Conservation (phyloP, 2,888 invertebrate species). For the Andrena trimmerana region DNA sequence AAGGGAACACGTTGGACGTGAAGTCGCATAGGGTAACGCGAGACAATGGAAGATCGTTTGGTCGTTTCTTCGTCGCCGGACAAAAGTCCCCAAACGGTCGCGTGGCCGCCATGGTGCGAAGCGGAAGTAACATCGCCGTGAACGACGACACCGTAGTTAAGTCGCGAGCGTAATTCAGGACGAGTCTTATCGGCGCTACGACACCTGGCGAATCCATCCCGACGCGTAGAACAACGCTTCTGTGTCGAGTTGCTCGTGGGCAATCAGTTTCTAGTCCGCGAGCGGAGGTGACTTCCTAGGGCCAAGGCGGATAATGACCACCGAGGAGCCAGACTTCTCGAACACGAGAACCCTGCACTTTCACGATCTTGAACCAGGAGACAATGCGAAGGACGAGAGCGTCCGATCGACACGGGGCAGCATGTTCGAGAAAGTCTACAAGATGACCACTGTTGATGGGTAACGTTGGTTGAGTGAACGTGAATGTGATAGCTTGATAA, state of each 20-base stretch:
- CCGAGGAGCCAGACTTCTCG: slow-evolving; percentile 65
- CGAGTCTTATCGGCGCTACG: slow-evolving; percentile 12
- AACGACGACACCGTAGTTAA: slow-evolving; percentile 1
- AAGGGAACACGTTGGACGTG: neutral
- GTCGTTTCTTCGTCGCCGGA: neutral
- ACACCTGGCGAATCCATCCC: slow-evolving; percentile 4
- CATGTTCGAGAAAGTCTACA: slow-evolving; percentile 65
- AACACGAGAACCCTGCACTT: slow-evolving; percentile 68
- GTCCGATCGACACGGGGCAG: slow-evolving; percentile 33
- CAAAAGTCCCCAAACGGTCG: neutral
- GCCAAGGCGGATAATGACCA: slow-evolving; percentile 26
- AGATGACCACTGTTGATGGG: slow-evolving; percentile 67
- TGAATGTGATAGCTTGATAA: neutral
- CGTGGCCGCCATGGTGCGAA: neutral
- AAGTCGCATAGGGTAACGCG: neutral
- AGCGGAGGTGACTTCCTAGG: slow-evolving; percentile 7
- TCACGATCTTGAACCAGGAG: slow-evolving; percentile 55
- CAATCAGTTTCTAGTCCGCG: slow-evolving; percentile 3
- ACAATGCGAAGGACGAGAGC: slow-evolving; percentile 40
- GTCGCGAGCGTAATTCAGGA: slow-evolving; percentile 16
- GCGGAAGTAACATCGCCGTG: slow-evolving; percentile 9
- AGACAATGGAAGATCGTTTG: slow-evolving; percentile 9
- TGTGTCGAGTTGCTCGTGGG: slow-evolving; percentile 17
- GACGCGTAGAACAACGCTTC: slow-evolving; percentile 5
- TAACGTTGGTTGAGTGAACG: slow-evolving; percentile 30